Evolutionary conservation across 2,888 invertebrate species (phyloP).

Genomic region (Drosophila barbarae): DNA sequence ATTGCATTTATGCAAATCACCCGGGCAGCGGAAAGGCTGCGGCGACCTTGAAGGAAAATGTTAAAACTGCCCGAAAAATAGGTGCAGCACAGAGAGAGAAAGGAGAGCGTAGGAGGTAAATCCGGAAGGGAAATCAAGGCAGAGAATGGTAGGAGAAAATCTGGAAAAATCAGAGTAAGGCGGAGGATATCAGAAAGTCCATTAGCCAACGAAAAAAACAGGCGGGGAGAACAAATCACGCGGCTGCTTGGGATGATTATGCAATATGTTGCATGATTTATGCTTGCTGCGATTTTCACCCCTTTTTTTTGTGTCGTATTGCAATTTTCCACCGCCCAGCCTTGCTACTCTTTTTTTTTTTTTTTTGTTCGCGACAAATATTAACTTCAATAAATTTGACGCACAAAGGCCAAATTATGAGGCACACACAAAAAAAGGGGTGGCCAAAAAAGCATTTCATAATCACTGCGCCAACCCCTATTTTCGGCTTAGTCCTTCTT

Average conservation of each 20-base stretch:
- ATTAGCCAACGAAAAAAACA: conserved; percentile 41
- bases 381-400: conserved; percentile 75
- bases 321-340: conserved; percentile 30
- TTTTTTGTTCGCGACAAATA: conserved; percentile 58
- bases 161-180: conserved; percentile 1
- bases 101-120: not conserved
- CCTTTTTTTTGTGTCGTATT: conserved; percentile 11
- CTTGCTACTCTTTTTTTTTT: conserved; percentile 3
- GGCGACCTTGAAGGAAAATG: conserved; percentile 16
- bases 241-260: conserved; percentile 62
- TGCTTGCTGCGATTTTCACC: conserved; percentile 52
- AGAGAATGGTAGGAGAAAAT: not conserved
- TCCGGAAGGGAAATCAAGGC: conserved; percentile 2
- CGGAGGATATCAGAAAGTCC: conserved; percentile 18
- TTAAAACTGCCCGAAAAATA: not conserved
- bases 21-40: conserved; percentile 35
- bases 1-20: conserved; percentile 67
- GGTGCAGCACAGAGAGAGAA: not conserved
- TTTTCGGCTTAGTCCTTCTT: conserved; percentile 3
- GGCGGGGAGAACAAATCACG: conserved; percentile 54
- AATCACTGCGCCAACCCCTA: conserved; percentile 38
- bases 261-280: conserved; percentile 76
- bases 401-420: conserved; percentile 62
- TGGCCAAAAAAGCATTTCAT: conserved; percentile 29
- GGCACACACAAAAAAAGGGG: conserved; percentile 39